Percentiles rank a stretch among this genome's conserved stretches.
Evolutionary conservation across 2,113 vertebrate genomes (phyloP).

Genomic region (Thunnus maccoyii): DNA sequence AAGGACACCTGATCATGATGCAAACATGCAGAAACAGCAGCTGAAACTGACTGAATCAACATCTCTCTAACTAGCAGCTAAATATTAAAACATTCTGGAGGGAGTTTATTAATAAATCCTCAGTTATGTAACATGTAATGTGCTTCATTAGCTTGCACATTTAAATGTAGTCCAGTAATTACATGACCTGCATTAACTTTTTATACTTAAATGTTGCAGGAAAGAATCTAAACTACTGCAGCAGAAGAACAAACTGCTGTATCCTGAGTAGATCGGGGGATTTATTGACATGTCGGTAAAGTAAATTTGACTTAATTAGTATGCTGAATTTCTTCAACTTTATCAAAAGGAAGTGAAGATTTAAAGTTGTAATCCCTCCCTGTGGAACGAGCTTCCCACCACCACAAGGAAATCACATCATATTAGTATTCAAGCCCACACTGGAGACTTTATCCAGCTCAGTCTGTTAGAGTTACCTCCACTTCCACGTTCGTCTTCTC

Average conservation of each 20-base stretch:
- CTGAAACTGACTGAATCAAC: no score
- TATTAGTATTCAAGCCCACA: constrained; percentile 47
- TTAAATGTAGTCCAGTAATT: no score
- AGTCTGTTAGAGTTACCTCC: not conserved
- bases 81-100: no score
- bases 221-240: no score
- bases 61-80: no score
- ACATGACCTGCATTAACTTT: no score
- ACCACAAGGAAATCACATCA: constrained; percentile 32
- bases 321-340: constrained; percentile 30
- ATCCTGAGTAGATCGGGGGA: not conserved
- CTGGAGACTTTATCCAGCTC: constrained; percentile 15
- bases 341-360: constrained; percentile 40
- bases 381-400: constrained; percentile 25
- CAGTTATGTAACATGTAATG: no score
- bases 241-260: not conserved
- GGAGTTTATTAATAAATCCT: no score
- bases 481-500: not conserved
- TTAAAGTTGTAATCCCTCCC: constrained; percentile 46
- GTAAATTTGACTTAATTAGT: constrained; percentile 42
- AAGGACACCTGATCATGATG: no score
- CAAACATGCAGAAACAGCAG: no score
- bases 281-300: constrained; percentile 38
- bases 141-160: no score
- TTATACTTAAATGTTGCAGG: no score